phyloP scores from a whole-genome alignment of 2,888 invertebrate genomes.

The Camptogramma bilineatum region DNA sequence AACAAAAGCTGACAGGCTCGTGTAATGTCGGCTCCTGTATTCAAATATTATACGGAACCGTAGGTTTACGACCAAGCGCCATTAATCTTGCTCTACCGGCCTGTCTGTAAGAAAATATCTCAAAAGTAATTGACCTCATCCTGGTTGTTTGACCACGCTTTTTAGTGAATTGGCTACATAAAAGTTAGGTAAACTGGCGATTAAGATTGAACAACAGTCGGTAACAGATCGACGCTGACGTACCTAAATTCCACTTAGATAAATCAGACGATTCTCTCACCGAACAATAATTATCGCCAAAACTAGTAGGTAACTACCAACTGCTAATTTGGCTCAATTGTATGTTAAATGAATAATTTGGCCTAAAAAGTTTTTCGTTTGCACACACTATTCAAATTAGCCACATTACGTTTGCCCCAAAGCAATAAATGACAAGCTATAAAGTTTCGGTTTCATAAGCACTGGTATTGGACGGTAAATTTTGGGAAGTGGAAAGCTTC shows the following conservation, averaged over 20 bases:
- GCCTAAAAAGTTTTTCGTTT: slow-evolving; percentile 8
- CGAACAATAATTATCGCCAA: background rate
- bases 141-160: slow-evolving; percentile 39
- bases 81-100: slow-evolving; percentile 48
- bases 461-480: slow-evolving; percentile 31
- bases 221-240: background rate
- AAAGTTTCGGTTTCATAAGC: slow-evolving; percentile 34
- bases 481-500: slow-evolving; percentile 23
- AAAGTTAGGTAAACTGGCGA: slow-evolving; percentile 7
- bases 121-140: slow-evolving; percentile 46
- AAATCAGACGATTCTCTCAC: background rate
- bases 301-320: background rate
- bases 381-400: slow-evolving; percentile 14
- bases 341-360: background rate
- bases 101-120: slow-evolving; percentile 44
- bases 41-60: slow-evolving; percentile 50
- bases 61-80: slow-evolving; percentile 47
- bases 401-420: slow-evolving; percentile 24
- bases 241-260: background rate
- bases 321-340: background rate
- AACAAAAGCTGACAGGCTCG: slow-evolving; percentile 28
- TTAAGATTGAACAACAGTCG: background rate
- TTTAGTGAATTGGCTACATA: slow-evolving; percentile 35
- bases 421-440: slow-evolving; percentile 34
- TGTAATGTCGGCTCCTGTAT: slow-evolving; percentile 45